Conservation (phyloP, 2,113 vertebrate species). For the Smithornis capensis region DNA sequence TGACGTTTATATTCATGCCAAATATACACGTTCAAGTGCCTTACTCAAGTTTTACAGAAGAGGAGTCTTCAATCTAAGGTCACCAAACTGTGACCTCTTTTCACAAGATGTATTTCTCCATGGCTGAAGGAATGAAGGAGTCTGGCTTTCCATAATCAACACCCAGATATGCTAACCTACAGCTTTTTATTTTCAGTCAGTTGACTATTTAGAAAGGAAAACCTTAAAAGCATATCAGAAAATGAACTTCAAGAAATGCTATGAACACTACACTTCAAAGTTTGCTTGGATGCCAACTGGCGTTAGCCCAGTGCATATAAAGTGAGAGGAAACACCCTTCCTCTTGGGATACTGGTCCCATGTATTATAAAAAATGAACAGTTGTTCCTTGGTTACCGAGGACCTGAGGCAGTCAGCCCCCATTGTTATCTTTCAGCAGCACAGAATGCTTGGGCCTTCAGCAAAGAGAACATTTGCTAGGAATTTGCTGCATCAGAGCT, state of each 20-base stretch:
- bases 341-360: not conserved
- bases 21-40: not conserved
- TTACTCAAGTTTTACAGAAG: not conserved
- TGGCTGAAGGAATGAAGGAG: not conserved
- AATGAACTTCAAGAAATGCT: not conserved
- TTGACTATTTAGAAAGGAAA: not conserved
- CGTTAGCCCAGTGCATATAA: not conserved
- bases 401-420: not conserved
- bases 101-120: not conserved
- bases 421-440: not conserved
- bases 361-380: not conserved
- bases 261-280: not conserved
- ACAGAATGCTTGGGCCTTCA: not conserved
- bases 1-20: not conserved
- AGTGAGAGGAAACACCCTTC: conserved; percentile 2
- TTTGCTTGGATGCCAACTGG: not conserved
- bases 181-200: not conserved
- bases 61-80: not conserved
- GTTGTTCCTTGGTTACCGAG: not conserved
- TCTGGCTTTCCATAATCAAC: not conserved
- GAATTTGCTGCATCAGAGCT: not conserved
- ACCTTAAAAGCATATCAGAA: not conserved
- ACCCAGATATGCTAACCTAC: not conserved
- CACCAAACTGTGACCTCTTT: not conserved
- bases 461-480: not conserved